phyloP scores from a whole-genome alignment of 2,797 vertebrate genomes.

The Rallus crepitans region DNA sequence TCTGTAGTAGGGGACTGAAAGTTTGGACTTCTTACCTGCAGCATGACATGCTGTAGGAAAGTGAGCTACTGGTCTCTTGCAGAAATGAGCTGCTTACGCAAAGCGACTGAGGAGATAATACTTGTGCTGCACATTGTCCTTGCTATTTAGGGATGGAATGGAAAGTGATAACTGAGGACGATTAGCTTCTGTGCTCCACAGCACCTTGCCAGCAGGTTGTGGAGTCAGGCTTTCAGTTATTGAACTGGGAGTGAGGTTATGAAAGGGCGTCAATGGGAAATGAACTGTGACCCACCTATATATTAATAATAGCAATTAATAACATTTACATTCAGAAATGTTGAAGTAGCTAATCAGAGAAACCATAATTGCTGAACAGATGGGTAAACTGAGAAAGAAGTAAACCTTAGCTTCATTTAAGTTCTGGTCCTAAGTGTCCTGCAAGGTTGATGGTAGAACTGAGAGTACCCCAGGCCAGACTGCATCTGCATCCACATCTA shows the following conservation, averaged over 20 bases:
- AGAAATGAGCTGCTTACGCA: background rate
- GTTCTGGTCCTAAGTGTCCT: background rate
- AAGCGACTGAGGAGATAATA: background rate
- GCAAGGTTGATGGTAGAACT: background rate
- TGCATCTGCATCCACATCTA: background rate
- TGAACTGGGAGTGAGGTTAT: background rate
- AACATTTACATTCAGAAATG: background rate
- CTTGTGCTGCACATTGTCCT: background rate
- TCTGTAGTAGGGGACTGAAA: background rate
- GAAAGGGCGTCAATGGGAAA: background rate
- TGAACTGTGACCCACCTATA: background rate
- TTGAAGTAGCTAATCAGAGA: background rate
- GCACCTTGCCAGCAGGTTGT: background rate
- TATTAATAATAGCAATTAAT: background rate
- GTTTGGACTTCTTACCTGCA: background rate
- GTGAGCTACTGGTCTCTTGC: background rate
- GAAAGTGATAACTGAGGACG: conserved; percentile 21
- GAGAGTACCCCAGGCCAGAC: background rate
- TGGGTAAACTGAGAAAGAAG: background rate
- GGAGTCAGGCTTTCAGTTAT: background rate
- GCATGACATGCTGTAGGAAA: background rate
- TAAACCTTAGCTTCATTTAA: background rate
- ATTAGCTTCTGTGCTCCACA: conserved; percentile 9
- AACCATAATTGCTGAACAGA: background rate
- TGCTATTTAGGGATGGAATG: conserved; percentile 59